Conservation (phyloP, 2,113 vertebrate species). For the Noturus placidus region DNA sequence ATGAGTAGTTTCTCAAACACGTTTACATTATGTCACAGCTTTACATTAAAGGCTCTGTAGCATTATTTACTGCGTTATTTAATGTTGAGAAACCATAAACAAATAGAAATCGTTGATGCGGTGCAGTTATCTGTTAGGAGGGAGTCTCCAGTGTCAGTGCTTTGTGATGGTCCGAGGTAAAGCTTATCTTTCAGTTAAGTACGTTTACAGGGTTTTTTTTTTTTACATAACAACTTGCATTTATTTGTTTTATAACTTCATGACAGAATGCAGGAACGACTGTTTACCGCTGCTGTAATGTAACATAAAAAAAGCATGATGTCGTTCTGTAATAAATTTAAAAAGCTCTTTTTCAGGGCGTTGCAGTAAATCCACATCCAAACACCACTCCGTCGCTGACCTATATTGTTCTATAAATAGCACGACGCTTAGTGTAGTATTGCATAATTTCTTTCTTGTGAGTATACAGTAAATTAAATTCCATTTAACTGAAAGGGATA, state of each 20-base stretch:
- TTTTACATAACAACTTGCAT: background rate
- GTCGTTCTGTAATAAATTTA: background rate
- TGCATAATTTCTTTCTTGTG: background rate
- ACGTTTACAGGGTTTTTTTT: background rate
- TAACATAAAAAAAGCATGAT: background rate
- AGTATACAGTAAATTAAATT: background rate
- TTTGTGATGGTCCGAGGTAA: background rate
- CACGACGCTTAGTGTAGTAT: background rate
- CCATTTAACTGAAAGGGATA: constrained; percentile 1
- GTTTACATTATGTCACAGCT: no score
- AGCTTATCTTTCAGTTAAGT: no score
- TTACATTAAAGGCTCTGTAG: no score
- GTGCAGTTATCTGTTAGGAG: background rate
- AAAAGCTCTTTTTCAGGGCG: background rate
- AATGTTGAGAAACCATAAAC: no score
- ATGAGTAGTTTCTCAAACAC: no score
- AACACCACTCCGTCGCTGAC: background rate
- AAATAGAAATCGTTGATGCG: background rate
- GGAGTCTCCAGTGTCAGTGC: background rate
- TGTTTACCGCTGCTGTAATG: background rate
- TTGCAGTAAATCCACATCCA: background rate
- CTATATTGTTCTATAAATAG: background rate
- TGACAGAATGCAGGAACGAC: background rate
- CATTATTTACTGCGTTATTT: no score
- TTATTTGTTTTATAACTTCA: background rate